Evolutionary conservation across 37 sponge, comb jelly and placozoan genomes (phyloP), one percentile per base, ranked within the genome.

Genomic region (Ianthella basta): DNA sequence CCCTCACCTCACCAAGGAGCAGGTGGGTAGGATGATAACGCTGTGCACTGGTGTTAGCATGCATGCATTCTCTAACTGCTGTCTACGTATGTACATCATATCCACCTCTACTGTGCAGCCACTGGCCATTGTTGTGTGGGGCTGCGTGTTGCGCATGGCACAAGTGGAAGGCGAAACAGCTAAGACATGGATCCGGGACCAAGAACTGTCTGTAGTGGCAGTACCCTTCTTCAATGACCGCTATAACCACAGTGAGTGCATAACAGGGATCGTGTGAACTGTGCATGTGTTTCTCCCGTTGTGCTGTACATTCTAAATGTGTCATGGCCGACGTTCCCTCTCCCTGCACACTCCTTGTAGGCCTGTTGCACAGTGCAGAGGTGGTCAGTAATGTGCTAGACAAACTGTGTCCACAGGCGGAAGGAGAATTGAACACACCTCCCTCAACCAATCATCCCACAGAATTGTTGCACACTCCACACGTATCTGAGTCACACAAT

Each of bases 81-180:
- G 75, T 77, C 24, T n/a, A 13, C 56, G 34, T 55, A 19, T 53
- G 86, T 36, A 6, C 38, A 37, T 74, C 30, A 44, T 10, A 15
- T 8, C 64, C 32, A 24, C 23, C 30, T 57, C 40, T 1, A 3
- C n/a, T 79, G 32, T 35, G 24, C 37, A 91, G 92, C 95, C 92
- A 6, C 53, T 91, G 39, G 95, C 95, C 5, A 15, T 91, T n/a
- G 92, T 95, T n/a, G 55, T 88, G 0, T 89, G 89, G 90, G 85
- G 86, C 23, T 95, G 92, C 84, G 86, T 91, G 12, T 89, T 84
- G 56, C 34, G 60, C 14, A 89, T 95, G 90, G 41, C 54, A 4
- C 87, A 88, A 90, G 90, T 95, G 37, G 56, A 95, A 15, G 36
- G 29, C 16, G 34, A 38, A 0, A 72, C 44, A 10, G 70, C 75